A percentile compares a stretch with the other conserved stretches of the same genome.
Evolutionary conservation across 1,140 invertebrate genomes (phyloP).

Genomic region (Drosophila varians): DNA sequence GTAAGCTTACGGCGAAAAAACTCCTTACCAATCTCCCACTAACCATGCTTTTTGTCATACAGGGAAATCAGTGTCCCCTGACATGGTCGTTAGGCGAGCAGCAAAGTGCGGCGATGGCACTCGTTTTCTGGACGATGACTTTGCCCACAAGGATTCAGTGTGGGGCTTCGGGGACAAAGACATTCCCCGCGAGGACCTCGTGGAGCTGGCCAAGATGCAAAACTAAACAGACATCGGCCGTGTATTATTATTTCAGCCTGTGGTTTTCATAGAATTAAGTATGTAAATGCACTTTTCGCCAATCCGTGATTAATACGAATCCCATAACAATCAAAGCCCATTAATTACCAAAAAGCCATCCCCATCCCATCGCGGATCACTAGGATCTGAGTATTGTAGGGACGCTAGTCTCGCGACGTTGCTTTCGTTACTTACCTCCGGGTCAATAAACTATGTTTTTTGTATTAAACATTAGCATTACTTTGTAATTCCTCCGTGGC

Average conservation of each 20-base stretch:
- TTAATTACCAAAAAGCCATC: neutral
- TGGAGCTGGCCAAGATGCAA: conserved; percentile 84
- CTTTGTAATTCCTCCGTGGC: conserved; percentile 1
- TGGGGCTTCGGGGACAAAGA: conserved; percentile 87
- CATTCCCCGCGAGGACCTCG: conserved; percentile 84
- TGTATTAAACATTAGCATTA: conserved; percentile 22
- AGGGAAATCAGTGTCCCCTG: conserved; percentile 87
- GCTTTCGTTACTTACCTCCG: conserved; percentile 60
- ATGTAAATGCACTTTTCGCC: conserved; percentile 31
- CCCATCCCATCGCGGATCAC: conserved; percentile 6
- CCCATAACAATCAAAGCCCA: neutral
- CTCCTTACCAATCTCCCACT: neutral
- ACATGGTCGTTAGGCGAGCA: conserved; percentile 87
- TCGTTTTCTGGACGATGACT: conserved; percentile 73
- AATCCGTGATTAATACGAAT: conserved; percentile 22
- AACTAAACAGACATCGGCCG: conserved; percentile 33
- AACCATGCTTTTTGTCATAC: neutral
- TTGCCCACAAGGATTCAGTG: conserved; percentile 79
- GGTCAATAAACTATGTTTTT: conserved; percentile 63
- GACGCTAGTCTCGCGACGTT: conserved; percentile 19
- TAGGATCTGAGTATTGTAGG: conserved; percentile 26
- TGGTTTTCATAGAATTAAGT: conserved; percentile 57
- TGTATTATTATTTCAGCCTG: conserved; percentile 34
- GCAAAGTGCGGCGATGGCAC: conserved; percentile 87
- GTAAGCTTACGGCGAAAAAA: conserved; percentile 84